Base-by-base conservation (phyloP, 2,113 vertebrate genomes). In the Platycercus adscitus region DNA sequence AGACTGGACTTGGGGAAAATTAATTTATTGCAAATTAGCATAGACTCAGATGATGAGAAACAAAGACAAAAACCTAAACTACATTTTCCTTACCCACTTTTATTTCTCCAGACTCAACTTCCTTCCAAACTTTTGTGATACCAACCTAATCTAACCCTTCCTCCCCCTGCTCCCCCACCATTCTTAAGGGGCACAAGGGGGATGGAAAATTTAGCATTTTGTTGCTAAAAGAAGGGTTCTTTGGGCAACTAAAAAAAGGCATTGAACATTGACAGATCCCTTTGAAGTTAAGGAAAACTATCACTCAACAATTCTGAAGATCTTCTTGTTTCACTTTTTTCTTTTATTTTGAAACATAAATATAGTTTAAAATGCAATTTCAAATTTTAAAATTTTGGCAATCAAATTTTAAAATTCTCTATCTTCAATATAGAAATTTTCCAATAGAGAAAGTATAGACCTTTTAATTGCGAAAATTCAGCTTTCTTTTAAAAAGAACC, bases 1-100 rank as follows among this genome's bases (percentile, higher is more conserved):
- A 64, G 16, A 35, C 9, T 71, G 13, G 4, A 13, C 10, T 49
- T 53, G 15, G 24, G 44, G n/a, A 79, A 81, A 47, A 64, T 17
- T 41, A 46, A 69, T 46, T 53, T 80, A 44, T 31, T 76, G 61
- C 10, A 61, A 82, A 68, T 71, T 76, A 65, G 37, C 10, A 58
- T 10, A 58, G 8, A 60, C 10, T 55, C 46, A 10, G 28, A 72
- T 60, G 18, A 66, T 7, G 2, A 86, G 31, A 86, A 83, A 60
- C 10, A 53, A 75, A 61, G 11, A 43, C 17, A 58, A 71, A 72
- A 29, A 13, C 1, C 5, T 25, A 39, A 29, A 60, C 33, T 7
- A 46, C 1, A 13, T 53, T 79, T 28, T 6, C 2, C 5, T 8
- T 4, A 21, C 9, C 4, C 3, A 3, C 1, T 80, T 71, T 82